These are phyloP conservation scores for Brachionus koreanus DNA, from an alignment of 1,140 invertebrate species.

Conservation along the genomic window DNA sequence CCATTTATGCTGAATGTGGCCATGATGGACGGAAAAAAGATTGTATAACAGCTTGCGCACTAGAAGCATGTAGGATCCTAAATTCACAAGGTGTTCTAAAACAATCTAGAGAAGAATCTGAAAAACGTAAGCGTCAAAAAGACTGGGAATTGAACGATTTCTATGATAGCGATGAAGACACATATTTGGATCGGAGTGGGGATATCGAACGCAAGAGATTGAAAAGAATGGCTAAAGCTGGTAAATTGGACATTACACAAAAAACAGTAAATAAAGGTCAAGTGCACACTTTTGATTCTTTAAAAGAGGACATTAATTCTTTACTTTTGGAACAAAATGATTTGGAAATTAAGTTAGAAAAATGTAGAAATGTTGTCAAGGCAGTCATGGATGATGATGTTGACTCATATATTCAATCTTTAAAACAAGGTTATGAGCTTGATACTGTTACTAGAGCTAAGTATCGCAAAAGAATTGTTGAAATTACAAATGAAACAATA, in stretches of 20 bases:
- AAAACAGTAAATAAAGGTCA: conserved; percentile 4
- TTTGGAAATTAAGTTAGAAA: conserved; percentile 39
- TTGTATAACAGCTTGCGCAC: conserved; percentile 80
- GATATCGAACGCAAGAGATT: conserved; percentile 77
- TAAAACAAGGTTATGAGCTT: conserved; percentile 9
- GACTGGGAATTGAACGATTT: conserved; percentile 79
- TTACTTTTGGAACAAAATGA: conserved; percentile 10
- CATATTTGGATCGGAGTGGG: conserved; percentile 89
- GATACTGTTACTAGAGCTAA: neutral
- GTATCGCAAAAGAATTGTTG: conserved; percentile 3
- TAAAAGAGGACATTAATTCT: neutral
- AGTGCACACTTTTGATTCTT: conserved; percentile 43
- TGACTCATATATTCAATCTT: conserved; percentile 36
- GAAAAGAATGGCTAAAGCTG: conserved; percentile 35
- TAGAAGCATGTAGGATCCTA: conserved; percentile 86
- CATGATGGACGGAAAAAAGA: conserved; percentile 91
- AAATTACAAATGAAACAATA: conserved; percentile 35
- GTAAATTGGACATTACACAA: neutral
- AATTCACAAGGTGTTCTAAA: conserved; percentile 75
- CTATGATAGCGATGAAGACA: conserved; percentile 95
- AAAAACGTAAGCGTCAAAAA: conserved; percentile 27
- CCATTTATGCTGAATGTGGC: conserved; percentile 74
- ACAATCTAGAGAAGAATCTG: conserved; percentile 68
- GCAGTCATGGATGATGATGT: conserved; percentile 20
- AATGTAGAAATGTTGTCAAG: conserved; percentile 6